Evolutionary conservation across 1,140 invertebrate genomes (phyloP).

Genomic region (Bombyx mandarina): DNA sequence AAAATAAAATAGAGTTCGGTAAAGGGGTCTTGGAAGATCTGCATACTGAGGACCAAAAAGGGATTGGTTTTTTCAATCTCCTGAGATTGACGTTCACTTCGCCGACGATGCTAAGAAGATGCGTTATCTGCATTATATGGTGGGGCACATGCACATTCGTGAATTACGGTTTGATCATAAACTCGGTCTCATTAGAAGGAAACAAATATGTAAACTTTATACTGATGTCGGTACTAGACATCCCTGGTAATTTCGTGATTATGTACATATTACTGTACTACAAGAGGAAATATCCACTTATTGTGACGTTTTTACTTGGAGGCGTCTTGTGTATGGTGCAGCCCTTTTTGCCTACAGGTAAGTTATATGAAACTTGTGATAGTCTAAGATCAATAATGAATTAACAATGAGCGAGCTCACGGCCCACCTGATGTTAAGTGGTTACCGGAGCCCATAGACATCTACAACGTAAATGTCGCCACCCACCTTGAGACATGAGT

Average conservation of each 20-base stretch:
- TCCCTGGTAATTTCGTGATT: slow-evolving; percentile 76
- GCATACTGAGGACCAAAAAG: slow-evolving; percentile 19
- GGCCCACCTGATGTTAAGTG: no score
- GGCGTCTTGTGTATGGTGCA: slow-evolving; percentile 39
- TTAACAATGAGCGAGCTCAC: no score
- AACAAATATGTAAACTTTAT: slow-evolving; percentile 79
- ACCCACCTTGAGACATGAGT: no score
- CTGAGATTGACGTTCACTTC: slow-evolving; percentile 40
- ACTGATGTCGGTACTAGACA: slow-evolving; percentile 74
- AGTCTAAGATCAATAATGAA: no score
- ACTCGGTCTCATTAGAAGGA: slow-evolving; percentile 81
- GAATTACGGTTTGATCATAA: slow-evolving; percentile 85
- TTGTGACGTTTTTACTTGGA: slow-evolving; percentile 35
- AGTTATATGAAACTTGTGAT: slow-evolving; percentile 10
- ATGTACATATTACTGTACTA: slow-evolving; percentile 34
- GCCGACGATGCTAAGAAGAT: slow-evolving; percentile 28
- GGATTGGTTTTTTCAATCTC: slow-evolving; percentile 17
- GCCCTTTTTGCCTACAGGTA: slow-evolving; percentile 43
- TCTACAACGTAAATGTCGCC: no score
- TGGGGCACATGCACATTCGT: slow-evolving; percentile 81
- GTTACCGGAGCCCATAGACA: no score
- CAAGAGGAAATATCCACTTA: slow-evolving; percentile 41
- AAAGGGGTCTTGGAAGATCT: slow-evolving; percentile 30
- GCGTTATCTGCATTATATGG: slow-evolving; percentile 76
- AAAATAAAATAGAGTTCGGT: slow-evolving; percentile 35